Percentiles rank a stretch among this genome's conserved stretches.
These are phyloP conservation scores for Drosophila nr. medialis DNA, from an alignment of 2,888 invertebrate genomes.

Conservation along the genomic window DNA sequence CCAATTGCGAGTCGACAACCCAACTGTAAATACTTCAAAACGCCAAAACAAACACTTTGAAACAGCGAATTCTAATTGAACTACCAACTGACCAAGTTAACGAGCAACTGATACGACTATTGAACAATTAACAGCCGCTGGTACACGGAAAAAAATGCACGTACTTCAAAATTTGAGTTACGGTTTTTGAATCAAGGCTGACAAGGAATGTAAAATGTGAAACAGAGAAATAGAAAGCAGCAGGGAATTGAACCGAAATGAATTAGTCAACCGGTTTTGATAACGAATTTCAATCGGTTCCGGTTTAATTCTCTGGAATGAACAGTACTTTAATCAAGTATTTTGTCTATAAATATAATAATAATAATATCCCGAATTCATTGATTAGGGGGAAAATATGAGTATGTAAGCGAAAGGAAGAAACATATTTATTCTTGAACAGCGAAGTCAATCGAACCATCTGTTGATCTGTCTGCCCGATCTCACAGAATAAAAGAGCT, in stretches of 20 bases:
- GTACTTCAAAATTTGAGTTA: not conserved
- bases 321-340: not conserved
- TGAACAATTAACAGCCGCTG: slow-evolving; percentile 13
- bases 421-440: not conserved
- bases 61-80: slow-evolving; percentile 60
- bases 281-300: not conserved
- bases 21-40: slow-evolving; percentile 51
- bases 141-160: not conserved
- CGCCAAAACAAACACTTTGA: slow-evolving; percentile 7
- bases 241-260: not conserved
- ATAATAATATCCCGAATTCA: not conserved
- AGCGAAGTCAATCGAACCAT: not conserved
- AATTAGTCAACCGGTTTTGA: not conserved
- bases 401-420: too few species aligned
- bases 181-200: not conserved
- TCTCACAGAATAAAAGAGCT: not conserved
- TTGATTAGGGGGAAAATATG: too few species aligned
- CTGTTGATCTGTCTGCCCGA: not conserved
- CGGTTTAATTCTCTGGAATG: not conserved
- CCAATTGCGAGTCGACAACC: slow-evolving; percentile 45
- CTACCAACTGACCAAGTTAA: slow-evolving; percentile 34
- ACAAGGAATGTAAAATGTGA: not conserved
- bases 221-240: not conserved
- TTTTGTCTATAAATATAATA: not conserved
- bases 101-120: slow-evolving; percentile 33